Evolutionary conservation across 2,888 invertebrate genomes (phyloP).

Genomic region (Melanostoma scalare): DNA sequence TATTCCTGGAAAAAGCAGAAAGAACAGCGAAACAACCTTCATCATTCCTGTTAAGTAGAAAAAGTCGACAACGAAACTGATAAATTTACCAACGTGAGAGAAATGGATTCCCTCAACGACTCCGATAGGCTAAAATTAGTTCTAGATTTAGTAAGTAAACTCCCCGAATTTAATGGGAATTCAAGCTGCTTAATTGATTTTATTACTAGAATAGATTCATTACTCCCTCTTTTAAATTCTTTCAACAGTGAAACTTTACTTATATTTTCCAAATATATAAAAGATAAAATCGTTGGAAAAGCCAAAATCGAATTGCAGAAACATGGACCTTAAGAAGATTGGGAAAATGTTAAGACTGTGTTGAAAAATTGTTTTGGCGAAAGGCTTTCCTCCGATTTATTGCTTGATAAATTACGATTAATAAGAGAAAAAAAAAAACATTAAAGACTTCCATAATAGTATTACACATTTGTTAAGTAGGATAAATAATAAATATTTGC

Average conservation of each 20-base stretch:
- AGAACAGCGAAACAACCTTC: too few species aligned
- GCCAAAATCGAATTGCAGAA: neutral
- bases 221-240: neutral
- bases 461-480: neutral
- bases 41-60: too few species aligned
- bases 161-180: constrained; percentile 39
- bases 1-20: too few species aligned
- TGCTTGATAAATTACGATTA: neutral
- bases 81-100: too few species aligned
- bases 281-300: constrained; percentile 1
- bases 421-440: neutral
- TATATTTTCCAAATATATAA: neutral
- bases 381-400: neutral
- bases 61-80: too few species aligned
- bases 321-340: neutral
- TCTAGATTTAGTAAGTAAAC: constrained; percentile 39
- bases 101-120: constrained; percentile 2
- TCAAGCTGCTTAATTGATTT: constrained; percentile 17
- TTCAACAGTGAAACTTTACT: neutral
- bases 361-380: constrained; percentile 3
- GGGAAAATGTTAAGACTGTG: neutral
- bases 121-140: constrained; percentile 28
- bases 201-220: neutral
- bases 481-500: neutral
- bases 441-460: neutral